Evolutionary conservation across 2,888 invertebrate genomes (phyloP).

Genomic region (Zelleria hepariella): DNA sequence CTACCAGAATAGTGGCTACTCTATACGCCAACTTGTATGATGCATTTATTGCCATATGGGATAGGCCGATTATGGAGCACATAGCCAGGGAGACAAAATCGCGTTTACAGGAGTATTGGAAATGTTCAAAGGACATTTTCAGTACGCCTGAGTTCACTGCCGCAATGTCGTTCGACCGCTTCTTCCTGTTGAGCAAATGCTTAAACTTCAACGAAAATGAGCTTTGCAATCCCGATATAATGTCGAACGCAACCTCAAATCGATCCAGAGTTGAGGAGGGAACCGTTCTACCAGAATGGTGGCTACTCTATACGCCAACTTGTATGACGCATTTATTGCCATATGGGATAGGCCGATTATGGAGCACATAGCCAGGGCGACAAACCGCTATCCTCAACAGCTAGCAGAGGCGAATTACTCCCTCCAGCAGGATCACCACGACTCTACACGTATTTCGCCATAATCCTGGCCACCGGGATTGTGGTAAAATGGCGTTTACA

Average conservation of each 20-base stretch:
- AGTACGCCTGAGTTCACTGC: too few relatives aligned
- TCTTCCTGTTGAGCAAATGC: too few relatives aligned
- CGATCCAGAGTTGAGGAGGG: not conserved
- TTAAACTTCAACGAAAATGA: too few relatives aligned
- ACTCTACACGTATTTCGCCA: constrained; percentile 14
- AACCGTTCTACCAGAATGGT: not conserved
- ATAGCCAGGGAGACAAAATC: not conserved
- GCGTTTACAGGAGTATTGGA: too few relatives aligned
- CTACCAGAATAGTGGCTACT: not conserved
- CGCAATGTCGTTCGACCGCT: too few relatives aligned
- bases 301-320: not conserved
- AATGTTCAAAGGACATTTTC: too few relatives aligned
- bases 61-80: not conserved
- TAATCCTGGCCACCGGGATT: constrained; percentile 14
- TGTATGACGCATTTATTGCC: not conserved
- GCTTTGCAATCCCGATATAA: too few relatives aligned
- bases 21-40: not conserved
- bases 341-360: not conserved
- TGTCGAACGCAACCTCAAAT: too few relatives aligned
- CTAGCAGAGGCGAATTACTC: too few relatives aligned
- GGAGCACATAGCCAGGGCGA: not conserved
- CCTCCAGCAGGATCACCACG: too few relatives aligned
- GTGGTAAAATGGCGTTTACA: constrained; percentile 8
- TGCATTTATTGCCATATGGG: not conserved
- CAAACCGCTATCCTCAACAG: not conserved